Evolutionary conservation across 1,140 invertebrate genomes (phyloP).

Genomic region (Zophobas atratus): DNA sequence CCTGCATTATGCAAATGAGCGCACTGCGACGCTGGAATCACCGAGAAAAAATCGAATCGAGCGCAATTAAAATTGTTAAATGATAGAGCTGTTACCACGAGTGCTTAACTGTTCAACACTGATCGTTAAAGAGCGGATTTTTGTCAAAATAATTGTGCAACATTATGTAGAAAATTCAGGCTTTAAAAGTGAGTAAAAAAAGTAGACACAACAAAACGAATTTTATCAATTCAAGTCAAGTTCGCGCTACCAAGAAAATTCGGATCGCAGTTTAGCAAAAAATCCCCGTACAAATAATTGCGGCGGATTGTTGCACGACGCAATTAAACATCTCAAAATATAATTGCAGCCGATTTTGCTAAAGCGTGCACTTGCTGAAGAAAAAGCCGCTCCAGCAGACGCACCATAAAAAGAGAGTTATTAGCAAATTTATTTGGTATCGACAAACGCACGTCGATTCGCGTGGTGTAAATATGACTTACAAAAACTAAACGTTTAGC

Average conservation of each 20-base stretch:
- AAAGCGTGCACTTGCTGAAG: constrained; percentile 33
- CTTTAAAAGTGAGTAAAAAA: not conserved
- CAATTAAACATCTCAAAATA: constrained; percentile 19
- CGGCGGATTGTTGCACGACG: constrained; percentile 27
- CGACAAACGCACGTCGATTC: constrained; percentile 21
- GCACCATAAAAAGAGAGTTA: constrained; percentile 33
- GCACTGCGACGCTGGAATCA: not conserved
- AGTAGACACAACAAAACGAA: not conserved
- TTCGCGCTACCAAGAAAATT: not conserved
- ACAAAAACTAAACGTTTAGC: constrained; percentile 27
- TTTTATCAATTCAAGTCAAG: too few relatives aligned
- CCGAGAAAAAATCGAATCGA: too few relatives aligned
- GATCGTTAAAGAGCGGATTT: too few relatives aligned
- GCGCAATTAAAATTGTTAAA: too few relatives aligned
- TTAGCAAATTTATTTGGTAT: constrained; percentile 43
- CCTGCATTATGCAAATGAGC: constrained; percentile 14
- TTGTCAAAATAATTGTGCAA: too few relatives aligned
- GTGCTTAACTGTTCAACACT: too few relatives aligned
- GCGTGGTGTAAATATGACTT: constrained; percentile 14
- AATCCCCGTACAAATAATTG: not conserved
- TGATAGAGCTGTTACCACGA: too few relatives aligned
- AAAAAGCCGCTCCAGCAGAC: constrained; percentile 34
- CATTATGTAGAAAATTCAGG: not conserved
- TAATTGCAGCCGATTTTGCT: constrained; percentile 28
- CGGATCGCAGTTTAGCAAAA: not conserved